Evolutionary conservation across 92 coral and sea anemone species (phyloP).

Genomic region (Ricordea florida): DNA sequence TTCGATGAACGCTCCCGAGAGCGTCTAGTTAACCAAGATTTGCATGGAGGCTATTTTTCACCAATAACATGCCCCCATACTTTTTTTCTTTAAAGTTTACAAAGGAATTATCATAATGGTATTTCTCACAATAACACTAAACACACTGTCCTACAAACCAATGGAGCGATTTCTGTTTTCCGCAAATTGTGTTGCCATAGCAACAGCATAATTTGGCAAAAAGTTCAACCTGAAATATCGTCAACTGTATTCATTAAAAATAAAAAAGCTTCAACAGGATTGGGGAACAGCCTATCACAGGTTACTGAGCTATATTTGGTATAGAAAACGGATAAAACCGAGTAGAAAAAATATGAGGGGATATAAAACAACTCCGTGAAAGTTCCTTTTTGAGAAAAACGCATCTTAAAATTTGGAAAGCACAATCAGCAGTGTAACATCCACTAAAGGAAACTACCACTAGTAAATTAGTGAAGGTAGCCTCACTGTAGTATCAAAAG

Average conservation of each 20-base stretch:
- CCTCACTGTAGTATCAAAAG: too few relatives aligned
- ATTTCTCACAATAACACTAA: conserved; percentile 36
- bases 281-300: not conserved
- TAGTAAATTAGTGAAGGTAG: too few relatives aligned
- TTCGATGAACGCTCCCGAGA: too few relatives aligned
- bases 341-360: not conserved
- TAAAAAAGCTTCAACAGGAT: not conserved
- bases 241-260: conserved; percentile 12
- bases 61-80: conserved; percentile 25
- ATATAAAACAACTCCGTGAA: conserved; percentile 10
- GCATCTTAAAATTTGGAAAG: not conserved
- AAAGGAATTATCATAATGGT: conserved; percentile 13
- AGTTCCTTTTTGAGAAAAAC: conserved; percentile 13
- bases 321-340: not conserved
- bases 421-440: not conserved
- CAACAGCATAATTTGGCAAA: not conserved
- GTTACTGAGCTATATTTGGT: conserved; percentile 4
- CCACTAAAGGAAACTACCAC: too few relatives aligned
- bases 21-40: conserved; percentile 12
- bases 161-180: conserved; percentile 45
- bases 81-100: conserved; percentile 21
- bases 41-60: conserved; percentile 21
- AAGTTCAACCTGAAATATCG: not conserved
- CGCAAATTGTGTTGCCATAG: conserved; percentile 32
- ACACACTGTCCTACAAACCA: conserved; percentile 39